Conservation (phyloP, 2,113 vertebrate species). For the Brienomyrus longianalis region DNA sequence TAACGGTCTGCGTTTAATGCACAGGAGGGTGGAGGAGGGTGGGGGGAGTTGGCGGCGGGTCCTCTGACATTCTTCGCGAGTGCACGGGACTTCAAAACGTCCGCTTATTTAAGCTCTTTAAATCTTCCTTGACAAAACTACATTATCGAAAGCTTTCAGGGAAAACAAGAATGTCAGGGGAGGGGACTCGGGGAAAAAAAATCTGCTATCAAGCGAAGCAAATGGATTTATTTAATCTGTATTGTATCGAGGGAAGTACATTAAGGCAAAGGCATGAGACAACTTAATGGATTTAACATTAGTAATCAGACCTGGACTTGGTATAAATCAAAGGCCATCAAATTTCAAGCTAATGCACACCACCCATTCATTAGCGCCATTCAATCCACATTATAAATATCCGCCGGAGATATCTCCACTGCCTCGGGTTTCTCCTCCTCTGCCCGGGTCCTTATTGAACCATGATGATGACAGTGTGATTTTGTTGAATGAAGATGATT, state of each 20-base stretch:
- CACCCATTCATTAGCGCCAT: constrained; percentile 62
- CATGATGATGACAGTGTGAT: constrained; percentile 64
- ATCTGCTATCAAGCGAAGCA: constrained; percentile 53
- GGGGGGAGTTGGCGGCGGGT: not conserved
- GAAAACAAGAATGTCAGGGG: constrained; percentile 24
- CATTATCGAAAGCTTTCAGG: constrained; percentile 24
- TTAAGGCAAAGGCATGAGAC: constrained; percentile 63
- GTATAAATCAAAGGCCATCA: constrained; percentile 63
- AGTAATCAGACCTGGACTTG: constrained; percentile 60
- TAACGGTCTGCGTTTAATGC: not conserved
- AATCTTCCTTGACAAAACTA: constrained; percentile 23
- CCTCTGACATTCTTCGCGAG: constrained; percentile 8
- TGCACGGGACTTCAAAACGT: constrained; percentile 16
- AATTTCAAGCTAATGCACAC: constrained; percentile 57
- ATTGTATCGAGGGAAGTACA: constrained; percentile 59
- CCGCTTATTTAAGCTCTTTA: constrained; percentile 24
- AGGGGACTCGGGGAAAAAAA: constrained; percentile 11
- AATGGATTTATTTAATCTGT: constrained; percentile 63
- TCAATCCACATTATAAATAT: constrained; percentile 67
- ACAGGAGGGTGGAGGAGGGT: not conserved
- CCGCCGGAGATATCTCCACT: constrained; percentile 53
- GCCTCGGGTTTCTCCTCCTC: constrained; percentile 59
- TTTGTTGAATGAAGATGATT: constrained; percentile 64
- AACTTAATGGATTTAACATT: constrained; percentile 73
- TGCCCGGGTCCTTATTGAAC: constrained; percentile 62